Conservation (phyloP, 2,797 vertebrate genomes). For the Toxotes lorentzi region DNA sequence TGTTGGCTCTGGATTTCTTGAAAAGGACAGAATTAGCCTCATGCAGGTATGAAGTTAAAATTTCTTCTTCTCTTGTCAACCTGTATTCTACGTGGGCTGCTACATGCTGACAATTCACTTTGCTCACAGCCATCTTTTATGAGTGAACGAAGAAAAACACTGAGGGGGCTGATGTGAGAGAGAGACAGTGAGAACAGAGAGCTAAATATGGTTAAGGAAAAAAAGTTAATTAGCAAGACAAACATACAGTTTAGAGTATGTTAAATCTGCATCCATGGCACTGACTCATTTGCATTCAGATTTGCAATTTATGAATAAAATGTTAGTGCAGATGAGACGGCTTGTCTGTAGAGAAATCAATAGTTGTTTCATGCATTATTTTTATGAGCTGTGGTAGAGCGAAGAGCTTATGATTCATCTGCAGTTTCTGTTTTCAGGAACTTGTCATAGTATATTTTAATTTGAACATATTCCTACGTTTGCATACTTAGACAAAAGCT, state of each 20-base stretch:
- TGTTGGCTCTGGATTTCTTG: background rate
- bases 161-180: slow-evolving; percentile 16
- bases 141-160: background rate
- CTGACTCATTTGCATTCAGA: background rate
- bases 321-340: background rate
- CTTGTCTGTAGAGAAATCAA: background rate
- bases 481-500: background rate
- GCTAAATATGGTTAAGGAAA: slow-evolving; percentile 4
- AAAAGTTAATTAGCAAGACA: slow-evolving; percentile 3
- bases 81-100: background rate
- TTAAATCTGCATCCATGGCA: slow-evolving; percentile 17
- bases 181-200: slow-evolving; percentile 24
- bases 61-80: slow-evolving; percentile 16
- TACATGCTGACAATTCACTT: background rate
- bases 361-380: background rate
- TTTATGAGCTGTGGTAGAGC: background rate
- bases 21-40: background rate
- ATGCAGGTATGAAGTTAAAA: slow-evolving; percentile 4
- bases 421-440: background rate
- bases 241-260: slow-evolving; percentile 1
- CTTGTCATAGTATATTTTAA: background rate
- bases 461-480: background rate
- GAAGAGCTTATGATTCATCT: background rate
- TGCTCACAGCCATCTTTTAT: slow-evolving; percentile 7
- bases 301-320: background rate